Conservation (phyloP, 2,797 vertebrate species). For the Perodicticus potto region DNA sequence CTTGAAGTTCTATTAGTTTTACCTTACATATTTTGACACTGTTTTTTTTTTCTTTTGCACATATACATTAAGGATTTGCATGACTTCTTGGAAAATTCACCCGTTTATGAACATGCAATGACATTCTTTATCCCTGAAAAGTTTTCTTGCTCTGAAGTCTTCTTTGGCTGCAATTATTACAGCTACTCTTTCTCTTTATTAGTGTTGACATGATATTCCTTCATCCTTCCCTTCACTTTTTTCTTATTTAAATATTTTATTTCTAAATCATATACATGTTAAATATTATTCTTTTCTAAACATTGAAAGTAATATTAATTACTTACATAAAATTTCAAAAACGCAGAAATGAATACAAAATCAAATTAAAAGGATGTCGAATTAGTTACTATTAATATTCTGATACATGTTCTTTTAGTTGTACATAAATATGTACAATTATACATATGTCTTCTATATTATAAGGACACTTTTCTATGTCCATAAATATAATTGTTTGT, state of each 20-base stretch:
- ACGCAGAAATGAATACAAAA: conserved; percentile 25
- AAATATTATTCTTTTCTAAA: neutral
- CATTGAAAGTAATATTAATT: conserved; percentile 31
- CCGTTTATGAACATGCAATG: neutral
- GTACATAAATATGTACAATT: neutral
- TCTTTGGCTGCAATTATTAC: neutral
- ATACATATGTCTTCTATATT: neutral
- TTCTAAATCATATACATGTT: neutral
- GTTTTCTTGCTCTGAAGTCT: neutral
- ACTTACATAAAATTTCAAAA: neutral
- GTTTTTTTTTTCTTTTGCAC: neutral
- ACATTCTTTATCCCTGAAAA: neutral
- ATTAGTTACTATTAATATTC: conserved; percentile 11
- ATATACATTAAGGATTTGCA: neutral
- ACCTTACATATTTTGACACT: neutral
- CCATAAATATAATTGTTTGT: neutral
- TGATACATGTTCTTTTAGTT: conserved; percentile 28
- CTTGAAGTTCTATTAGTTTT: neutral
- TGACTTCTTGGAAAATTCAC: neutral
- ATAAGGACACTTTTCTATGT: neutral
- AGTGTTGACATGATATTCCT: neutral
- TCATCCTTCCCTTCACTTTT: too few relatives aligned
- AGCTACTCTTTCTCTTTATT: neutral
- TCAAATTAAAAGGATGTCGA: neutral
- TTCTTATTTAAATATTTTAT: neutral